Evolutionary conservation across 1,140 invertebrate species (phyloP), one percentile per base, ranked within the genome.

Genomic region (Scylla paramamosain): DNA sequence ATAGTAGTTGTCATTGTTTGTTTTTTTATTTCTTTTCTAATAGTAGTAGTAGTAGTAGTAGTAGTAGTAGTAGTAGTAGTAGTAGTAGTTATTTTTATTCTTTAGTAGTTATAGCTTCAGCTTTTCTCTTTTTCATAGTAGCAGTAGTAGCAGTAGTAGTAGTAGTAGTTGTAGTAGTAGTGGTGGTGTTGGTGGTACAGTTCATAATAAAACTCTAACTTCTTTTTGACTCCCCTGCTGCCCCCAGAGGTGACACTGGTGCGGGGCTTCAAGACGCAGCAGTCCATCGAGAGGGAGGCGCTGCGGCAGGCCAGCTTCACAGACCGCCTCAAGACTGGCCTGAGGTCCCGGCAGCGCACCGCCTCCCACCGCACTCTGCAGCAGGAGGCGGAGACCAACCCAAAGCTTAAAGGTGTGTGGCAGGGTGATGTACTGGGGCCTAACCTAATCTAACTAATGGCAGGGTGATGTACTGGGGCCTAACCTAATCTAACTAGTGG

Each of bases 251-350:
- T 86, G 12, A 32, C 89, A 8, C 91, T 16, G 25, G 32, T 39
- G 29, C 97, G 98, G 94, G 97, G 97, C 59, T 99, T 99, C 96
- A 98, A 98, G 97, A 98, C 98, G 7, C 97, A 98, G 96, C 97
- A 98, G 95, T 98, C 97, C 88, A 97, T 98, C 12, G 97, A 98
- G 96, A 97, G 98, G 0, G 98, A 98, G 96, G 96, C 97, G 77
- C 97, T 98, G 93, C 97, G 98, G 95, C 98, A 98, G 97, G 98
- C 98, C 0, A 97, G 97, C 29, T 59, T 97, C 10, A 91, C 96
- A 12, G 82, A 94, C 25, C 94, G 97, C 29, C 67, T 96, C 10
- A 95, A 93, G 82, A 95, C 96, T 91, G 96, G 52, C 77, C 96
- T 98, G 31, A 86, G 87, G 31, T 88, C 94, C 20, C 83, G 91